Conservation (phyloP, 1,140 invertebrate genomes). For the Lordiphosa stackelbergi region DNA sequence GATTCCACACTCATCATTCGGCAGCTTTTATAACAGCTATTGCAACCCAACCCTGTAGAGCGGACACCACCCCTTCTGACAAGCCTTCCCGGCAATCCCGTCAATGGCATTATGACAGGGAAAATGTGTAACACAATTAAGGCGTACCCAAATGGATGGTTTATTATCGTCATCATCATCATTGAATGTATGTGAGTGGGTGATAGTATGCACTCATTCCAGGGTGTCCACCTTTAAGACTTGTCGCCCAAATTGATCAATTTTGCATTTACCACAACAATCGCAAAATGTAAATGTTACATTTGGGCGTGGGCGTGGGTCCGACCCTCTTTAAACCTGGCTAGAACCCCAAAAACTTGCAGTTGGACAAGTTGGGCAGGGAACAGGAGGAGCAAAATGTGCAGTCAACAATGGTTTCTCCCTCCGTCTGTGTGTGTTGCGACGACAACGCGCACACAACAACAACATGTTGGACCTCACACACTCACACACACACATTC, state of each 20-base stretch:
- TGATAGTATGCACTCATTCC: no score
- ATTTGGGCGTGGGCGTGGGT: constrained; percentile 10
- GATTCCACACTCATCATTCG: no score
- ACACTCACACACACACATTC: constrained; percentile 6
- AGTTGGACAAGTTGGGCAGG: constrained; percentile 4
- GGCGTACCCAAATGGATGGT: constrained; percentile 27
- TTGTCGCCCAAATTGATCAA: constrained; percentile 58
- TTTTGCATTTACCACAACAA: constrained; percentile 55
- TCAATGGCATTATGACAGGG: constrained; percentile 31
- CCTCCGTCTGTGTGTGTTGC: constrained; percentile 4
- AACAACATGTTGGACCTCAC: constrained; percentile 1
- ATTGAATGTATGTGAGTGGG: not conserved
- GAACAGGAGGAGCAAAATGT: constrained; percentile 36
- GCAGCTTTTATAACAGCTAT: no score
- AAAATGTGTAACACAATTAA: constrained; percentile 46
- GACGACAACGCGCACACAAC: no score
- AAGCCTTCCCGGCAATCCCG: constrained; percentile 4
- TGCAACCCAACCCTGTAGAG: no score
- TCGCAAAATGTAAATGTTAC: constrained; percentile 19
- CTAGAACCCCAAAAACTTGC: constrained; percentile 18
- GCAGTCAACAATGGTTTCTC: constrained; percentile 50
- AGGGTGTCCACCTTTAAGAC: constrained; percentile 10
- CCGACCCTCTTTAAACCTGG: constrained; percentile 35
- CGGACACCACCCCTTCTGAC: no score
- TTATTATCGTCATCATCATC: not conserved